These are phyloP conservation scores for Dryobates pubescens DNA, from an alignment of 2,797 vertebrate species.

Conservation along the genomic window DNA sequence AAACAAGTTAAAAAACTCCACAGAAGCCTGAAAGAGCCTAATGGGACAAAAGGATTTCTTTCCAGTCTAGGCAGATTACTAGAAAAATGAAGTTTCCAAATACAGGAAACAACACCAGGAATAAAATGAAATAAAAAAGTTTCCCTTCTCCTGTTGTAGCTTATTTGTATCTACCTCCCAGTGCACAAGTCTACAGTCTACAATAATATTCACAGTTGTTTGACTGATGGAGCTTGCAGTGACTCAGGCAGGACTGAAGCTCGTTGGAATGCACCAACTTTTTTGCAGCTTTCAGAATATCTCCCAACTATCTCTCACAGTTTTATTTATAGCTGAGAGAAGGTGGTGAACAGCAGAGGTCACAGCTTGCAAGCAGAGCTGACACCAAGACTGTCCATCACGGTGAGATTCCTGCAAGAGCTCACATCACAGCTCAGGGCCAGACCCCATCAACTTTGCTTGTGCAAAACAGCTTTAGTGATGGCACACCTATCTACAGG, in stretches of 20 bases:
- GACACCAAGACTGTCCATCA: rapidly evolving
- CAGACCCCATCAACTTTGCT: background rate
- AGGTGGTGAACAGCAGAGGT: background rate
- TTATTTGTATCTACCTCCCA: background rate
- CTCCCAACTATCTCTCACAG: background rate
- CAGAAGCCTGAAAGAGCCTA: too few relatives aligned
- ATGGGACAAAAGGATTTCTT: too few relatives aligned
- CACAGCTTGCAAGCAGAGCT: background rate
- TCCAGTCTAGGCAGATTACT: too few relatives aligned
- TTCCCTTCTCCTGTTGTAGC: background rate
- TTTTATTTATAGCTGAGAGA: background rate
- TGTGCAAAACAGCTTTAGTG: rapidly evolving
- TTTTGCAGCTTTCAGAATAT: background rate
- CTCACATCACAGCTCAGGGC: rapidly evolving
- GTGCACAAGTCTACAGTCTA: background rate
- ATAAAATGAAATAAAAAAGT: background rate
- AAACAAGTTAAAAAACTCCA: too few relatives aligned
- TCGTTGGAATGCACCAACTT: background rate
- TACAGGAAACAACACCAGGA: background rate
- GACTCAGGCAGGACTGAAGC: background rate
- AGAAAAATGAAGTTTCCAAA: too few relatives aligned
- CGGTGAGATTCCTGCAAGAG: background rate
- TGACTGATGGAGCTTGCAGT: background rate
- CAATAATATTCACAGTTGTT: background rate
- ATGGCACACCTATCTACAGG: background rate